Evolutionary conservation across 2,113 vertebrate species (phyloP).

Genomic region (Bettongia penicillata): DNA sequence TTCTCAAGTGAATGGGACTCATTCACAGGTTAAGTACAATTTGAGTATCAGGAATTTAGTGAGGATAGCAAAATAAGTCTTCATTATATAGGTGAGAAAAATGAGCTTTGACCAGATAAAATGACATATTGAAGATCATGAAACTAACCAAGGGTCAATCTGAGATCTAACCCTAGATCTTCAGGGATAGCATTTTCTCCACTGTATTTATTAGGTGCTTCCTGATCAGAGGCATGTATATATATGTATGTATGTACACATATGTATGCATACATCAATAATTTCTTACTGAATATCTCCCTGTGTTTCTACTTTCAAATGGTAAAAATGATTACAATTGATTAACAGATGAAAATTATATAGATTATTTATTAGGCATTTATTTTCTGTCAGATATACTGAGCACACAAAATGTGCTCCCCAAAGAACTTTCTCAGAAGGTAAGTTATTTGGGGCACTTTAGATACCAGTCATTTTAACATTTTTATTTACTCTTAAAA

Average conservation of each 20-base stretch:
- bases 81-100: neutral
- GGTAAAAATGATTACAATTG: neutral
- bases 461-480: slow-evolving; percentile 53
- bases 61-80: neutral
- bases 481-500: slow-evolving; percentile 44
- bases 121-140: neutral
- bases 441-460: neutral
- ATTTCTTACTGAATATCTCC: neutral
- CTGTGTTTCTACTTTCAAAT: neutral
- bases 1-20: neutral
- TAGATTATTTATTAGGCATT: neutral
- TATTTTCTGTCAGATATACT: neutral
- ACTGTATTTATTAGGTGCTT: neutral
- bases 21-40: neutral
- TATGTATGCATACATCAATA: neutral
- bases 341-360: neutral
- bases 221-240: neutral
- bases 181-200: neutral
- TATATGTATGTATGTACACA: neutral
- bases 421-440: neutral
- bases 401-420: neutral
- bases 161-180: neutral
- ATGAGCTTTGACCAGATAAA: neutral
- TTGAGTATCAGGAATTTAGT: neutral
- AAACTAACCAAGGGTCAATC: neutral